phyloP scores from a whole-genome alignment of 64 coral and sea anemone species.

The Astreopora myriophthalma region DNA sequence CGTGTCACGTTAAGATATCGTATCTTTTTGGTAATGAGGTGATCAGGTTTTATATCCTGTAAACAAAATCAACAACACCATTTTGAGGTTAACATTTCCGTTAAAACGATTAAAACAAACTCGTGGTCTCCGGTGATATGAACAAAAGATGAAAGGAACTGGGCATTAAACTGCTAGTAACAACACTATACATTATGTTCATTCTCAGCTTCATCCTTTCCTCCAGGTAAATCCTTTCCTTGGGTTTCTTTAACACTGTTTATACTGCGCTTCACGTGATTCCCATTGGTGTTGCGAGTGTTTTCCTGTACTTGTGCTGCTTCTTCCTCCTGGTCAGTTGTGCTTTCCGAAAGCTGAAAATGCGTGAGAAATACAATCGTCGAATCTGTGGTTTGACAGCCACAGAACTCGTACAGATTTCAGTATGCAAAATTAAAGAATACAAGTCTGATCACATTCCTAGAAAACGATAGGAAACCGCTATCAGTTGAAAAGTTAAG shows the following conservation, averaged over 20 bases:
- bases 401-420: too few relatives aligned
- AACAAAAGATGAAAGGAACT: not conserved
- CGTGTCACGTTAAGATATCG: too few relatives aligned
- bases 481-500: too few relatives aligned
- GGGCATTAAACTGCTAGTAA: not conserved
- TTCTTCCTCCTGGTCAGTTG: constrained; percentile 1
- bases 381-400: not conserved
- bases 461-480: too few relatives aligned
- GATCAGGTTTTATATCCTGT: too few relatives aligned
- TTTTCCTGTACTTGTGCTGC: not conserved
- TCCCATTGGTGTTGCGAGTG: not conserved
- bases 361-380: not conserved
- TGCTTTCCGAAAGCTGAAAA: constrained; percentile 3
- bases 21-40: too few relatives aligned
- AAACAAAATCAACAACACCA: too few relatives aligned
- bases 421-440: too few relatives aligned
- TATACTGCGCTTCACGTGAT: not conserved
- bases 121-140: too few relatives aligned
- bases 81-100: too few relatives aligned
- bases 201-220: not conserved
- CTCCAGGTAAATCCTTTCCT: not conserved
- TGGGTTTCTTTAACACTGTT: not conserved
- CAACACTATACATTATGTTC: not conserved
- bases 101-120: too few relatives aligned
- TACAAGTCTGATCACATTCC: too few relatives aligned